Base-by-base conservation (phyloP, 2,888 invertebrate species). In the Eristalis tenax region DNA sequence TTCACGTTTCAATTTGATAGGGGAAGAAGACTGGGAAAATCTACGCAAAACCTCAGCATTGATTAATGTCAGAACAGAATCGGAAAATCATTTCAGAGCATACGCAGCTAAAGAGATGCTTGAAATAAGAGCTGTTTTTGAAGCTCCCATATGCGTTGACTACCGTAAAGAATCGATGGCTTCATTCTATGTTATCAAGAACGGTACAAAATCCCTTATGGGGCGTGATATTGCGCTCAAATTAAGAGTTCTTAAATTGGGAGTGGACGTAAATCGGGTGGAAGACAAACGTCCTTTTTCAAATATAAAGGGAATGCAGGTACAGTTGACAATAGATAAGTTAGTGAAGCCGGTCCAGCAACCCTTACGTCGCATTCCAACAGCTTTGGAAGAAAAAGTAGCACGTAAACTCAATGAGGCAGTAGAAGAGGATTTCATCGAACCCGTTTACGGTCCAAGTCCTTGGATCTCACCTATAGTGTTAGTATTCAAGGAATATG, bases 381-480 rank as follows among this genome's bases (percentile, higher is more conserved):
- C n/a, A n/a, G n/a, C n/a, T n/a, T n/a, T n/a, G n/a, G n/a, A n/a
- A n/a, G n/a, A n/a, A 69, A 68, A 38, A 38, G 77, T 80, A 10
- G 79, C 71, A 38, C 11, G 28, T 22, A 63, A 50, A 88, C 32
- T 89, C 3, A 84, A 88, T 76, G n/a, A n/a, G n/a, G n/a, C n/a
- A n/a, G 66, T 88, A 38, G 83, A 84, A 26, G n/a, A 43, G 3
- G 90, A 90, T 56, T 90, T 91, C 32, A 91, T 91, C 22, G 90
- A 91, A 84, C 86, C 78, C 64, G 90, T 91, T n/a, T 84, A 59
- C 22, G 90, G 89, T 63, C 90, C 90, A 26, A 90, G 90, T 40
- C 50, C 76, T 35, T 92, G 92, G 91, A 89, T 92, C 82, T 90
- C 91, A 88, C 89, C 91, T 10, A 89, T 92, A 8, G 91, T 91